Conservation (phyloP, 2,113 vertebrate species). For the Rhea pennata region DNA sequence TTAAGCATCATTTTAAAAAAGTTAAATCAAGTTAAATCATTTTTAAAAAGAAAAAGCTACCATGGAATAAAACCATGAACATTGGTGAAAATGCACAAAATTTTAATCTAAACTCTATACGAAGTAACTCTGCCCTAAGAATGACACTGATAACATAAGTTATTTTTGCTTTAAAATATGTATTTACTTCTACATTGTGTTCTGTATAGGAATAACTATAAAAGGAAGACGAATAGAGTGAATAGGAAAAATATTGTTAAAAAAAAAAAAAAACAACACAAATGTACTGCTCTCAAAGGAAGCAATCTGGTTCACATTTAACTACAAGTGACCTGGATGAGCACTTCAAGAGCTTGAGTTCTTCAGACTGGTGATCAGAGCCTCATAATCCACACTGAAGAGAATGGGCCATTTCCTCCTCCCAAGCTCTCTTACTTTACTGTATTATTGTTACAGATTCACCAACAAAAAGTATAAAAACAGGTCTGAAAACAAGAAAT, state of each 20-base stretch:
- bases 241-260: not conserved
- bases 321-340: not conserved
- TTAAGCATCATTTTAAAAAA: not conserved
- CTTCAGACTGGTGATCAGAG: not conserved
- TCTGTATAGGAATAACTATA: not conserved
- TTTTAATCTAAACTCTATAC: not conserved
- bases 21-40: not conserved
- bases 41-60: not conserved
- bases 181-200: not conserved
- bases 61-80: not conserved
- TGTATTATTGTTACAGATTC: not conserved
- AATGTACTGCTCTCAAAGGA: not conserved
- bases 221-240: not conserved
- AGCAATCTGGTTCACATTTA: not conserved
- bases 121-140: not conserved
- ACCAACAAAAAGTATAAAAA: not conserved
- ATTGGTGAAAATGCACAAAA: constrained; percentile 1
- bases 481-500: not conserved
- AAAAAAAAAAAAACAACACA: not conserved
- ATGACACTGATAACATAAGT: not conserved
- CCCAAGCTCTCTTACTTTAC: not conserved
- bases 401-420: not conserved
- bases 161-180: not conserved
- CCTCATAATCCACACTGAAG: not conserved
- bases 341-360: not conserved